Conservation (phyloP, 2,113 vertebrate species). For the Axis porcinus region DNA sequence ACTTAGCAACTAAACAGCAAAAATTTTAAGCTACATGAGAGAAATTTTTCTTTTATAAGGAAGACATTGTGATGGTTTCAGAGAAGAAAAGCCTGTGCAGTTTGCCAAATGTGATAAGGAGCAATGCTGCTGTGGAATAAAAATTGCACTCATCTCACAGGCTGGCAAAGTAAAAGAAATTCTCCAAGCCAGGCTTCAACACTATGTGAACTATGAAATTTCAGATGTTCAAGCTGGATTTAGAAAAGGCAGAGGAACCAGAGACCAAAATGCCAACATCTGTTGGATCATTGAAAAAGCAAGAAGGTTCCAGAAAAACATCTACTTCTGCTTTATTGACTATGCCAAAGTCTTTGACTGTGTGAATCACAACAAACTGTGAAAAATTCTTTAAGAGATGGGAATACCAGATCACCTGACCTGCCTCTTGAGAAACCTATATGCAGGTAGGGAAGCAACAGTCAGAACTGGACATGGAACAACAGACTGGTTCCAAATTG, state of each 20-base stretch:
- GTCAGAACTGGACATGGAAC: neutral
- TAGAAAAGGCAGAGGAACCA: neutral
- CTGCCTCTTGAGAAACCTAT: neutral
- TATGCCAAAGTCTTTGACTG: neutral
- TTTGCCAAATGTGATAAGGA: neutral
- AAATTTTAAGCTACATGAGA: neutral
- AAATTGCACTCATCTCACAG: neutral
- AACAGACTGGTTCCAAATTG: neutral
- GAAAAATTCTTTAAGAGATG: neutral
- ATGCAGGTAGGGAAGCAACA: neutral
- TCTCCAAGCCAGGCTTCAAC: neutral
- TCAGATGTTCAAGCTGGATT: neutral
- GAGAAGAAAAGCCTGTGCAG: neutral
- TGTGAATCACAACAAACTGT: neutral
- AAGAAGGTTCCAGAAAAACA: neutral
- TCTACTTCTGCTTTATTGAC: neutral
- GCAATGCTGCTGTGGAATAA: neutral
- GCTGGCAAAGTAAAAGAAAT: neutral
- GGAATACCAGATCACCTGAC: neutral
- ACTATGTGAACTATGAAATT: accelerated
- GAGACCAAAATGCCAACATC: neutral
- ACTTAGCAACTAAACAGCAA: neutral
- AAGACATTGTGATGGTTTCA: neutral
- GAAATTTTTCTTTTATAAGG: neutral
- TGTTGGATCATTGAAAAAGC: accelerated